A percentile compares a stretch with the other conserved stretches of the same genome.
Evolutionary conservation across 2,888 invertebrate species (phyloP).

Genomic region (Yponomeuta plumbellus): DNA sequence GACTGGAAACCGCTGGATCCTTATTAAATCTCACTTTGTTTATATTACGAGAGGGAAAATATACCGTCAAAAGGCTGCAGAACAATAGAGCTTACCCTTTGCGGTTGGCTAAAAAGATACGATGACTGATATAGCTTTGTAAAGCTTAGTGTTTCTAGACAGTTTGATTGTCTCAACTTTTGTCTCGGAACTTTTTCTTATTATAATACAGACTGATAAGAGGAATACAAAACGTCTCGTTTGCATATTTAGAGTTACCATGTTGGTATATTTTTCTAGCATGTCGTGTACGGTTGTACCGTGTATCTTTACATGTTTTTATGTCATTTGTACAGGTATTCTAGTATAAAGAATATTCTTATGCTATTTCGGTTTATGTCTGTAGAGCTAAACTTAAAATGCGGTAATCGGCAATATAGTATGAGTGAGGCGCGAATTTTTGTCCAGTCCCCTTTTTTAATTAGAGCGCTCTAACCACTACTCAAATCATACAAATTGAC

Average conservation of each 20-base stretch:
- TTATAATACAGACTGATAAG: background rate
- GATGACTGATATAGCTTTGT: background rate
- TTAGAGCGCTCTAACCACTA: too few species aligned
- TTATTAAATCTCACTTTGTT: background rate
- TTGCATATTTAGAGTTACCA: background rate
- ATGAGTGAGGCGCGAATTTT: too few species aligned
- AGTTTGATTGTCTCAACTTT: background rate
- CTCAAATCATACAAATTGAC: too few species aligned
- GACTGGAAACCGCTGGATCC: background rate
- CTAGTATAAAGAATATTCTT: too few species aligned
- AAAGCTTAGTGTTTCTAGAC: background rate
- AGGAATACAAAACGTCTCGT: background rate
- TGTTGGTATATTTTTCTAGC: background rate
- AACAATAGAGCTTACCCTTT: background rate
- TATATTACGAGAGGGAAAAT: background rate
- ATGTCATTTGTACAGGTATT: too few species aligned
- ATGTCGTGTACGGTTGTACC: too few species aligned
- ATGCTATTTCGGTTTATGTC: too few species aligned
- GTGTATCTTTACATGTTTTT: too few species aligned
- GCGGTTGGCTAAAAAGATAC: background rate
- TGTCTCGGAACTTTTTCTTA: background rate
- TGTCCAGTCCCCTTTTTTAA: too few species aligned
- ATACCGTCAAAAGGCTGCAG: background rate
- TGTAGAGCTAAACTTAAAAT: too few species aligned
- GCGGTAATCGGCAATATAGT: too few species aligned